These are phyloP conservation scores for Coranthus polyacanthus DNA, from an alignment of 2,797 vertebrate genomes.

Conservation along the genomic window DNA sequence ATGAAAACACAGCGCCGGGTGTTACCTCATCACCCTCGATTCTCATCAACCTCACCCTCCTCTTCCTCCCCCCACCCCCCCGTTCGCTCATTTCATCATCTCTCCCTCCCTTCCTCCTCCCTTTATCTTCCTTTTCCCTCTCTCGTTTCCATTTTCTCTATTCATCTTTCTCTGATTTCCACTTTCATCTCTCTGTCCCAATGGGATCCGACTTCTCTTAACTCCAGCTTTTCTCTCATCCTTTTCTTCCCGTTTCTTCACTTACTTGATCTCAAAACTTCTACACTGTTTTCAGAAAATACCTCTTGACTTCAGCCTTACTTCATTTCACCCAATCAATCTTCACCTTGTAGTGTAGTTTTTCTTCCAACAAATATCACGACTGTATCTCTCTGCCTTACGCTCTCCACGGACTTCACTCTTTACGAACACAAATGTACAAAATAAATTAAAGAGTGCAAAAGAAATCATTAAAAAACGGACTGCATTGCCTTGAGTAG, in stretches of 20 bases:
- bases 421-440: too few species aligned
- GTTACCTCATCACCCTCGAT: constrained; percentile 65
- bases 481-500: too few species aligned
- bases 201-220: too few species aligned
- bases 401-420: constrained; percentile 6
- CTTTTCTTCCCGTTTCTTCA: constrained; percentile 33
- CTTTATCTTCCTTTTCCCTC: not conserved
- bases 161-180: constrained; percentile 33
- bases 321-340: constrained; percentile 22
- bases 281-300: constrained; percentile 24
- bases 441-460: too few species aligned
- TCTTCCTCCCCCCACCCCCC: constrained; percentile 33
- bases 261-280: constrained; percentile 24
- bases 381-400: not conserved
- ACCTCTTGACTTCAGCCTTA: not conserved
- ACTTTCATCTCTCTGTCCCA: not conserved
- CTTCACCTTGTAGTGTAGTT: not conserved
- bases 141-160: constrained; percentile 14
- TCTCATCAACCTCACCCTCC: constrained; percentile 45
- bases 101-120: not conserved
- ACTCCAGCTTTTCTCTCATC: too few species aligned
- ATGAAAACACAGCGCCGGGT: constrained; percentile 50
- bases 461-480: too few species aligned
- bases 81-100: constrained; percentile 47
- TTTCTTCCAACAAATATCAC: not conserved